Evolutionary conservation across 2,888 invertebrate genomes (phyloP), one percentile per base, ranked within the genome.

Genomic region (Drosophila mayaguana): DNA sequence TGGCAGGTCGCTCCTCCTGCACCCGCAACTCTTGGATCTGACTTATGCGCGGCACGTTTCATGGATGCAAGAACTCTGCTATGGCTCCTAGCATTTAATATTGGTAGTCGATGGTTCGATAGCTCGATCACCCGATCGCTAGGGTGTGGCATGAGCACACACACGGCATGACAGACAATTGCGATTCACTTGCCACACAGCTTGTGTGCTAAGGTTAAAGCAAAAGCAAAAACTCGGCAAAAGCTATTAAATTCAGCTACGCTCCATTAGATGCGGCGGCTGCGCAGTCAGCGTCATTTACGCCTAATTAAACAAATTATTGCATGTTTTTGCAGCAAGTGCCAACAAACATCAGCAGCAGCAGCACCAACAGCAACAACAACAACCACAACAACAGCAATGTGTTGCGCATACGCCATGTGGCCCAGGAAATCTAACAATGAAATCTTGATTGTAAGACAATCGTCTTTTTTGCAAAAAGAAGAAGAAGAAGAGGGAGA

Each of bases 301-400:
- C 89, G 88, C 85, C 88, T 87, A 89, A 89, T 89, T 89, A 89
- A 89, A 81, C 88, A 88, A 88, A 89, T 89, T 88, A 87, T 82
- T 83, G 80, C 74, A 78, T 80, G 74, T 76, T 83, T 83, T 77
- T 82, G 83, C 69, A 70, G 78, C 76, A 81, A 81, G 78, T 76
- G 75, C 57, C 28, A 67, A 48, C 62, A 45, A 70, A 66, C 59
- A 69, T 25, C 34, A 56, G 45, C 72, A 56, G 45, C 72, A 69
- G 55, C 61, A 66, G 12, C 56, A 69, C 16, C 59, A 55, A 51
- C 64, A 69, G 46, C 48, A 61, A 42, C 68, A 66, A 16, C 46
- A 32, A 3, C 25, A 25, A 4, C 25, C 25, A 50, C 48, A 61
- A 36, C 64, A 25, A n/a, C 22, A 36, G 16, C 62, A 60, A 72